Evolutionary conservation across 2,888 invertebrate species (phyloP), one percentile per base, ranked within the genome.

Genomic region (Drosophila leonis): DNA sequence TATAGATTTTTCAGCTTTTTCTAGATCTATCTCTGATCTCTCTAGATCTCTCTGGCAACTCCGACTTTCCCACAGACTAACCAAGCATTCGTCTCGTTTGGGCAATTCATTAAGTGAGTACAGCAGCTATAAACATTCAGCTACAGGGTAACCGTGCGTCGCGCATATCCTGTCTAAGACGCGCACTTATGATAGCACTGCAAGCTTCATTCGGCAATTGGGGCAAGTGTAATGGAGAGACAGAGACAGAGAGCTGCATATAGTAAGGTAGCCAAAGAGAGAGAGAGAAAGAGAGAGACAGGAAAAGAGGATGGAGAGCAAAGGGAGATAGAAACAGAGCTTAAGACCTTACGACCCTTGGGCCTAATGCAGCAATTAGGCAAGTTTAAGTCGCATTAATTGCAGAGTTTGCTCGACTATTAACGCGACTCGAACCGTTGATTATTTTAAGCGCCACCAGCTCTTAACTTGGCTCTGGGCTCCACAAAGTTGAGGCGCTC

Each of bases 311-410:
- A n/a, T n/a, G 20, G 20, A 27, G 27, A 29, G 24, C 2, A 27
- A 12, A 4, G 42, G 0, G n/a, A 8, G 24, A 8, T 4, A 9
- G 44, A 24, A 27, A 1, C 15, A 8, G 18, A 33, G 33, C 35
- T 35, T 55, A 15, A 9, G 62, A 44, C 44, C 44, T 29, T 15
- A 10, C 20, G 33, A 10, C n/a, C 69, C 69, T 42, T 35, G 41
- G 60, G 71, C 74, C 48, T 69, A 69, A 64, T 80, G 71, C 83
- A 70, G 86, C 86, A 88, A 88, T 83, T 83, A 83, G 80, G 83
- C 79, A 83, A 86, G 74, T 74, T 86, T 69, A 77, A 85, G 86
- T 68, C 88, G 70, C 85, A 82, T 82, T 82, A 82, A 82, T 82
- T 88, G 85, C 82, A 61, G 42, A 75, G 82, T 85, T 82, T 88